Base-by-base conservation (phyloP, 2,113 vertebrate species). In the Zosterops borbonicus region DNA sequence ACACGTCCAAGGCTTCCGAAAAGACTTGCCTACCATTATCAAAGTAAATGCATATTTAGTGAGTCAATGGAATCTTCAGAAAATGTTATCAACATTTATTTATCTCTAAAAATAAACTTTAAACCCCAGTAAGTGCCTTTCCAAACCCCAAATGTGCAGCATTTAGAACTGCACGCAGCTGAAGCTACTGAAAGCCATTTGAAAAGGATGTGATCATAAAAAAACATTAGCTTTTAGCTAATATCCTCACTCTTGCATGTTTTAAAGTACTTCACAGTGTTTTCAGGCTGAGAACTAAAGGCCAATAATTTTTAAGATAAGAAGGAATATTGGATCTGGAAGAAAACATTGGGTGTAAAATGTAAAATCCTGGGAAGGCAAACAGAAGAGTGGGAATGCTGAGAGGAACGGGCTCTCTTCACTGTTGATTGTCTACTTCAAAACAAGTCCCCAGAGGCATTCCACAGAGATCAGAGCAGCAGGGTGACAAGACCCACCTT, bases 61-160 rank as follows among this genome's bases (percentile, higher is more conserved):
- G 59, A 89, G 21, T 69, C 67, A 50, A 24, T 27, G 55, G 20
- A 77, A 80, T 90, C 71, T 42, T 88, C 84, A 63, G 83, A 74
- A 95, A 83, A 77, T 3, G 2, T 67, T 90, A 67, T 39, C 67
- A 77, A 74, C 74, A 77, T 68, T 74, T 87, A 88, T 58, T 89
- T 76, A 83, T 64, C 68, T 79, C 87, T 75, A 83, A 94, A 96
- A 95, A 86, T 77, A 92, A 84, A 49, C 46, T 21, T 52, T 11
- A 77, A 93, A 46, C 14, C 9, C 37, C 60, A 60, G 6, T 63
- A 76, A 95, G 39, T 77, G 64, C 47, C 76, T 86, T 77, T 77
- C 78, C 75, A 94, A 80, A 67, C 63, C 3, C 60, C 65, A 94
- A 88, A 90, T 18, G 41, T 42, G 46, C 1, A 59, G 35, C 50